A percentile compares a stretch with the other conserved stretches of the same genome.
phyloP scores from a whole-genome alignment of 2,113 vertebrate species.

The Nettapus auritus region DNA sequence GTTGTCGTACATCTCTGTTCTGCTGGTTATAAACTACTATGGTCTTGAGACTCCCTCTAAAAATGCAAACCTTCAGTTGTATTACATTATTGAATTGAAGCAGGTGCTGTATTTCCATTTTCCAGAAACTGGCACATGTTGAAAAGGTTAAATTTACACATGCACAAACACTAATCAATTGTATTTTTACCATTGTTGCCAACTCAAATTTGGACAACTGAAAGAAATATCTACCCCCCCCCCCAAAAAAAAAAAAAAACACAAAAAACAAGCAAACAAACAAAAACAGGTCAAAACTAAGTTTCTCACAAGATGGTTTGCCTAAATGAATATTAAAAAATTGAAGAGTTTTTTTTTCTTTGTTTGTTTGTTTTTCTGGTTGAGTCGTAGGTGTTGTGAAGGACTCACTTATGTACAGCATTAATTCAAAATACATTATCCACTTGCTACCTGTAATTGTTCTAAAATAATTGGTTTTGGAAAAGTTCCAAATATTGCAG shows the following conservation, averaged over 20 bases:
- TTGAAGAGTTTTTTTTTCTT: background rate
- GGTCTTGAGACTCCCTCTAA: background rate
- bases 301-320: background rate
- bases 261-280: background rate
- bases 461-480: background rate
- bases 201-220: background rate
- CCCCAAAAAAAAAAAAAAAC: background rate
- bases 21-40: background rate
- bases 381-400: background rate
- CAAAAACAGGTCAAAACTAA: background rate
- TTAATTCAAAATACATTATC: background rate
- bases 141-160: slow-evolving; percentile 26
- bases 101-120: background rate
- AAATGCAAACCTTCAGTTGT: background rate
- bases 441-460: background rate
- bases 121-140: background rate
- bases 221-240: background rate
- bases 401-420: background rate
- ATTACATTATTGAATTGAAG: slow-evolving; percentile 26
- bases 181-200: background rate
- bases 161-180: background rate
- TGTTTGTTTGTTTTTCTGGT: background rate
- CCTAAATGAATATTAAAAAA: background rate
- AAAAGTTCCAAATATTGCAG: background rate
- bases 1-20: background rate